Evolutionary conservation across 2,888 invertebrate species (phyloP).

Genomic region (Scaptomyza caliginosa): DNA sequence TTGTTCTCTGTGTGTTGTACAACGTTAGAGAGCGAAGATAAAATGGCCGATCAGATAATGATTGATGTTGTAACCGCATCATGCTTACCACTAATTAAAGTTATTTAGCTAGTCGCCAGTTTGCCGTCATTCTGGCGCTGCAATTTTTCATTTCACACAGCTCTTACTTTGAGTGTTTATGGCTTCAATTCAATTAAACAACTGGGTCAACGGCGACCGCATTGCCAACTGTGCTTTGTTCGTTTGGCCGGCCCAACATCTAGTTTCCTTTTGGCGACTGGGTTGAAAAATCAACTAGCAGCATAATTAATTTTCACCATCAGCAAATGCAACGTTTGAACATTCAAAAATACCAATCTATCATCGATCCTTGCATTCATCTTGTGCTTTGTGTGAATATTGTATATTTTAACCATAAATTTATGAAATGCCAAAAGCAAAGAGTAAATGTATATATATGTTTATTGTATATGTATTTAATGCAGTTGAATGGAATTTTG

Average conservation of each 20-base stretch:
- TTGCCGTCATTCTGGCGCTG: slow-evolving; percentile 33
- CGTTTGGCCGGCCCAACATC: slow-evolving; percentile 5
- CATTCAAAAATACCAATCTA: slow-evolving; percentile 1
- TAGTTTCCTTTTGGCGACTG: slow-evolving; percentile 13
- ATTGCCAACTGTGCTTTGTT: slow-evolving; percentile 45
- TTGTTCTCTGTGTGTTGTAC: slow-evolving; percentile 29
- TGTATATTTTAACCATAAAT: slow-evolving; percentile 33
- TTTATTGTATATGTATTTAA: neutral
- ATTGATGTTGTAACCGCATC: slow-evolving; percentile 57
- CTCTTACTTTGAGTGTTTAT: slow-evolving; percentile 65
- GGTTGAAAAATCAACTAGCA: slow-evolving; percentile 52
- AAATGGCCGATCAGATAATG: slow-evolving; percentile 39
- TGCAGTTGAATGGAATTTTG: slow-evolving; percentile 13
- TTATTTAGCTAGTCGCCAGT: slow-evolving; percentile 57
- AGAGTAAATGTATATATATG: neutral
- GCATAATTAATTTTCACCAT: slow-evolving; percentile 70
- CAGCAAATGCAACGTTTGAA: slow-evolving; percentile 36
- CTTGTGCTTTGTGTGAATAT: slow-evolving; percentile 17
- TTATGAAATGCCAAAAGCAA: slow-evolving; percentile 29
- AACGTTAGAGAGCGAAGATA: neutral
- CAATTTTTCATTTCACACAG: slow-evolving; percentile 51
- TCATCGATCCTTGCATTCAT: neutral
- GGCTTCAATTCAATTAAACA: slow-evolving; percentile 79
- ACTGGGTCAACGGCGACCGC: slow-evolving; percentile 68
- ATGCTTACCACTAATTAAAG: slow-evolving; percentile 67